phyloP scores from a whole-genome alignment of 2,113 vertebrate genomes.

The Misgurnus anguillicaudatus region DNA sequence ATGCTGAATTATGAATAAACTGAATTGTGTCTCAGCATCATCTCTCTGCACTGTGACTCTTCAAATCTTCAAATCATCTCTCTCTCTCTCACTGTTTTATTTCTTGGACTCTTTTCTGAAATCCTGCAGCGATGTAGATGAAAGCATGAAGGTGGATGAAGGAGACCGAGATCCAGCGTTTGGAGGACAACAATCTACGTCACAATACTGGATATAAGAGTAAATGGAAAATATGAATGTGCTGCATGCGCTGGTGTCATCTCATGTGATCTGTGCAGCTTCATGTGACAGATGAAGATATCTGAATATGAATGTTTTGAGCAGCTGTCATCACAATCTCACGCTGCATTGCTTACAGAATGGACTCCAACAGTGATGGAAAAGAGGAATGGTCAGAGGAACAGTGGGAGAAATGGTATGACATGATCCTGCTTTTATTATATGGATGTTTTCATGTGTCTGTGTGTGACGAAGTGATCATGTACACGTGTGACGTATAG shows the following conservation, averaged over 20 bases:
- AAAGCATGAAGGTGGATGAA: neutral
- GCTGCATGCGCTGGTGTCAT: neutral
- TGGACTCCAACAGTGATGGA: constrained; percentile 89
- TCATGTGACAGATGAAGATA: constrained; percentile 11
- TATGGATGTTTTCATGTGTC: constrained; percentile 58
- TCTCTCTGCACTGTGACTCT: constrained; percentile 24
- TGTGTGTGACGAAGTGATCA: neutral
- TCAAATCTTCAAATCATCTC: neutral
- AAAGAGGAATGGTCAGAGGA: constrained; percentile 96
- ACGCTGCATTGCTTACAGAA: constrained; percentile 81
- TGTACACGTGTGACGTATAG: neutral
- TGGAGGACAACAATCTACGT: constrained; percentile 18
- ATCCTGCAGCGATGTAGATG: neutral
- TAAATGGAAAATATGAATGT: neutral
- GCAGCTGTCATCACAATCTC: constrained; percentile 54
- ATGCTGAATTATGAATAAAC: constrained; percentile 6
- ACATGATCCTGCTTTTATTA: constrained; percentile 19
- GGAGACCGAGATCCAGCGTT: constrained; percentile 14
- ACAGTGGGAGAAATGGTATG: constrained; percentile 99
- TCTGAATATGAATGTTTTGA: constrained; percentile 41
- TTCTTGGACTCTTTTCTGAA: neutral
- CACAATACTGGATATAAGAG: constrained; percentile 10
- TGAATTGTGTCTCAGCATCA: constrained; percentile 43
- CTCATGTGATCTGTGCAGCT: neutral
- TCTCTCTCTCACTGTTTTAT: neutral